These are phyloP conservation scores for Sarcophilus harrisii DNA, from an alignment of 2,797 vertebrate species.

Conservation along the genomic window DNA sequence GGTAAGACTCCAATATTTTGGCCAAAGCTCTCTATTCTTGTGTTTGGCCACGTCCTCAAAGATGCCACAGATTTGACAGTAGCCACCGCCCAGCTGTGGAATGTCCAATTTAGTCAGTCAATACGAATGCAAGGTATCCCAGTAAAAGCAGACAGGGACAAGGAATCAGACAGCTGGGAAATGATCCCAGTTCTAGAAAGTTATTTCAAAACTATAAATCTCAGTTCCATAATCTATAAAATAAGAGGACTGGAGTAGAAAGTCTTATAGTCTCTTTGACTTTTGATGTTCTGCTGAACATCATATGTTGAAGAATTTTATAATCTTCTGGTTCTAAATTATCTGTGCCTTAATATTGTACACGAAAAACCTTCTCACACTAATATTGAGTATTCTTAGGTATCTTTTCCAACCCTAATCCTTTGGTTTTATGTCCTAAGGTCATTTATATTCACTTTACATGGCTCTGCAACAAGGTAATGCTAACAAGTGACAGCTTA, in stretches of 20 bases:
- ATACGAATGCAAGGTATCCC: neutral
- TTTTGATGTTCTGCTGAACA: neutral
- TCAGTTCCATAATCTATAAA: neutral
- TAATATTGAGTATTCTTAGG: neutral
- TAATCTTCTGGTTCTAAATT: neutral
- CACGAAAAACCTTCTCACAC: neutral
- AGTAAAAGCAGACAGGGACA: neutral
- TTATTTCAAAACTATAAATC: neutral
- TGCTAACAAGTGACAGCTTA: neutral
- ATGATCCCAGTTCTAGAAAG: neutral
- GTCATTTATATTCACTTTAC: neutral
- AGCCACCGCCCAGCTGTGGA: neutral
- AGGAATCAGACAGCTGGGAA: neutral
- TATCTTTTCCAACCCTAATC: neutral
- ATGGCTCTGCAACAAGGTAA: neutral
- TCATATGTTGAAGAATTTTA: neutral
- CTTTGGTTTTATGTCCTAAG: neutral
- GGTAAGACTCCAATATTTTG: neutral
- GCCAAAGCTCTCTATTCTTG: constrained; percentile 2
- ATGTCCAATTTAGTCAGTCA: neutral
- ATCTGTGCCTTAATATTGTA: neutral
- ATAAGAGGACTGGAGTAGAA: neutral
- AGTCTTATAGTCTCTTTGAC: neutral
- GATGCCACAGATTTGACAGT: neutral
- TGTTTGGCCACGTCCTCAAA: neutral